Conservation (phyloP, 2,113 vertebrate species). For the Pungitius pungitius region DNA sequence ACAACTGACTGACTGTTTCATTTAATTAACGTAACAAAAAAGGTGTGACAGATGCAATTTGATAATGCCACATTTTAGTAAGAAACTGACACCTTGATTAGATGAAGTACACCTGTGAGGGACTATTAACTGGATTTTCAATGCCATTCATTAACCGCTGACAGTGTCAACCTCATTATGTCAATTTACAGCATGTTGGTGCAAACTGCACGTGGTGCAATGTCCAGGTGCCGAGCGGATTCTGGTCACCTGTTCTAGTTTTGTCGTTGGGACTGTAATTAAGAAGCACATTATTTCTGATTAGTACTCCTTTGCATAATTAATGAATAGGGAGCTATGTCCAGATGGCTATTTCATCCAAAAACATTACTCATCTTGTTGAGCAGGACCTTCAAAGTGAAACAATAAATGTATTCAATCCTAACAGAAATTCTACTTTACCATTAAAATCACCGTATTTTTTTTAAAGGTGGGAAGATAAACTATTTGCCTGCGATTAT, state of each 20-base stretch:
- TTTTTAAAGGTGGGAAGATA: background rate
- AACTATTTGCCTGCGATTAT: background rate
- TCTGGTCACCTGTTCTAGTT: slow-evolving; percentile 65
- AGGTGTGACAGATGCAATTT: slow-evolving; percentile 5
- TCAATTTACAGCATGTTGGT: slow-evolving; percentile 48
- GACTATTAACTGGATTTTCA: slow-evolving; percentile 63
- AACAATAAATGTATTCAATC: slow-evolving; percentile 28
- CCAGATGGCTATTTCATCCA: slow-evolving; percentile 69
- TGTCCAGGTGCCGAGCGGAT: slow-evolving; percentile 58
- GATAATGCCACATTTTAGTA: slow-evolving; percentile 9
- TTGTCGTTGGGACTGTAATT: slow-evolving; percentile 64
- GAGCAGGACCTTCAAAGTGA: slow-evolving; percentile 54
- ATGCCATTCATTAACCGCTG: slow-evolving; percentile 64
- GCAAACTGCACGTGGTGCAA: slow-evolving; percentile 43
- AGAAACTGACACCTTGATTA: slow-evolving; percentile 45
- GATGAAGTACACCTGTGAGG: slow-evolving; percentile 54
- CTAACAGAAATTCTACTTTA: background rate
- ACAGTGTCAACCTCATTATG: slow-evolving; percentile 75
- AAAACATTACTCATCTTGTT: slow-evolving; percentile 65
- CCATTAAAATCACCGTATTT: background rate
- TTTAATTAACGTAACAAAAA: background rate
- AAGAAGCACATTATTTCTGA: slow-evolving; percentile 72
- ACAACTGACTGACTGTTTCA: background rate
- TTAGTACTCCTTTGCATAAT: slow-evolving; percentile 68
- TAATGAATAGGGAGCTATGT: slow-evolving; percentile 59